Evolutionary conservation across 2,113 vertebrate genomes (phyloP).

Genomic region (Loxodonta africana): DNA sequence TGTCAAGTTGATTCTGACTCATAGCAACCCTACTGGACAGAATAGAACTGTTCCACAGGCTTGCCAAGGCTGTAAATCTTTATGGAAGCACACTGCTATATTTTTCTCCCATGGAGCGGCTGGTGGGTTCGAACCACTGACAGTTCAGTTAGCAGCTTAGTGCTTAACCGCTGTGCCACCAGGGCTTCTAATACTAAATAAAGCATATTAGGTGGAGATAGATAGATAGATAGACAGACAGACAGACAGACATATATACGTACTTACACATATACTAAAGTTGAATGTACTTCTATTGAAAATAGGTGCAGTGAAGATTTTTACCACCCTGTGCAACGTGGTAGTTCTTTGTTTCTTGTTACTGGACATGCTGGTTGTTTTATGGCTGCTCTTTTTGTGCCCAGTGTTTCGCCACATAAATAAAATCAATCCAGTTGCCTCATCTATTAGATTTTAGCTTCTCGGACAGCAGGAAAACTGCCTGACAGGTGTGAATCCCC

Average conservation of each 20-base stretch:
- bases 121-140: neutral
- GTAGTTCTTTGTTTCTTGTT: neutral
- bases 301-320: neutral
- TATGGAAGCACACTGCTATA: neutral
- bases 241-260: neutral
- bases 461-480: neutral
- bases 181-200: neutral
- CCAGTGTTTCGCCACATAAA: neutral
- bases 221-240: neutral
- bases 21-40: neutral
- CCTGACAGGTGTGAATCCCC: neutral
- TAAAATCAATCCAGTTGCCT: neutral
- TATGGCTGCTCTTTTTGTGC: neutral
- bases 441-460: neutral
- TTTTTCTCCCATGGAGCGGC: neutral
- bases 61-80: neutral
- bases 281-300: neutral
- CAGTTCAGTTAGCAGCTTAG: neutral
- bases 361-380: neutral
- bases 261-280: neutral
- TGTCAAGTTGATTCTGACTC: neutral
- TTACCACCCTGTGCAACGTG: neutral
- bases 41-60: neutral
- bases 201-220: neutral
- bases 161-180: neutral